Percentiles rank a stretch among this genome's conserved stretches.
Evolutionary conservation across 2,113 vertebrate genomes (phyloP).

Genomic region (Menidia beryllina): DNA sequence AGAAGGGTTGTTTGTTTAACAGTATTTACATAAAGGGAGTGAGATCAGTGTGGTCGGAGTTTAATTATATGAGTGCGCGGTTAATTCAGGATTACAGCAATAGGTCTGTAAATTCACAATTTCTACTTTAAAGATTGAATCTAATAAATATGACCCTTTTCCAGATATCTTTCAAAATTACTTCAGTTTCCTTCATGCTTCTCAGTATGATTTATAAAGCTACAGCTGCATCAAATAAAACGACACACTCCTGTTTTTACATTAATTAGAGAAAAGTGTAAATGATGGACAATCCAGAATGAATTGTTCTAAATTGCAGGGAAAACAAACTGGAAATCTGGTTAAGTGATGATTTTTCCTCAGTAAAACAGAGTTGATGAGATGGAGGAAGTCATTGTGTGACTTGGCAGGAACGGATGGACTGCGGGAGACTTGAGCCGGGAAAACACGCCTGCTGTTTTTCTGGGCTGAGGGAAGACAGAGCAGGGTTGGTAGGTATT

Average conservation of each 20-base stretch:
- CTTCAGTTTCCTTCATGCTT: constrained; percentile 12
- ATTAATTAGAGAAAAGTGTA: constrained; percentile 15
- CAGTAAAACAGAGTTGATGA: constrained; percentile 55
- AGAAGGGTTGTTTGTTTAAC: constrained; percentile 27
- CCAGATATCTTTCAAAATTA: background rate
- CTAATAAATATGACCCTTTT: background rate
- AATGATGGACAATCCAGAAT: constrained; percentile 44
- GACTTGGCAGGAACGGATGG: constrained; percentile 63
- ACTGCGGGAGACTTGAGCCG: constrained; percentile 51
- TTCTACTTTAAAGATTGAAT: background rate
- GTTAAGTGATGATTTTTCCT: constrained; percentile 35
- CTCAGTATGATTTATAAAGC: background rate
- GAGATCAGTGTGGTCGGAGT: constrained; percentile 8
- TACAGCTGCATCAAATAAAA: constrained; percentile 2
- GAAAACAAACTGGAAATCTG: constrained; percentile 32
- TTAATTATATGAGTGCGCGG: constrained; percentile 19
- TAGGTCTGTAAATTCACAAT: constrained; percentile 21
- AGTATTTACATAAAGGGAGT: constrained; percentile 12
- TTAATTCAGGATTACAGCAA: constrained; percentile 6
- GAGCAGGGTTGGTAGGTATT: constrained; percentile 30
- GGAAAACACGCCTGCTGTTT: constrained; percentile 59
- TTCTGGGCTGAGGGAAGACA: constrained; percentile 45
- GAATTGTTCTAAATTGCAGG: constrained; percentile 31
- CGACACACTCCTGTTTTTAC: constrained; percentile 5
- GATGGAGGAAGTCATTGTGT: constrained; percentile 69